phyloP scores from a whole-genome alignment of 2,797 vertebrate species.

The Arrhamphus sclerolepis region DNA sequence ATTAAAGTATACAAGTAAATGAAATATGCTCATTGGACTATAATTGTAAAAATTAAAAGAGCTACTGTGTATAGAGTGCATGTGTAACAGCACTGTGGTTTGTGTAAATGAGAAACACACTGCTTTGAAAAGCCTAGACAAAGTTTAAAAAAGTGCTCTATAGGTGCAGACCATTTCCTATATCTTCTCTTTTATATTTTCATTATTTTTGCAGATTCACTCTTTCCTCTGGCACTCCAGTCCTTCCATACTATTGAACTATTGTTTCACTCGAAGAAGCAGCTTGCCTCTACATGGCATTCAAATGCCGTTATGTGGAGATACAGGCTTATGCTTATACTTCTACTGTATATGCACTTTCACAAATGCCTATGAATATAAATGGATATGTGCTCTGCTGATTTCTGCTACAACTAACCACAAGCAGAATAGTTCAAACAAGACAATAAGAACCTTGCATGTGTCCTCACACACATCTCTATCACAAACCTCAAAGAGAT shows the following conservation, averaged over 20 bases:
- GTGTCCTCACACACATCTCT: conserved; percentile 27
- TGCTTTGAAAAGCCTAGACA: no score
- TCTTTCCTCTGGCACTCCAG: not conserved
- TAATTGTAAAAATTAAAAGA: no score
- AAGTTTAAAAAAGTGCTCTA: no score
- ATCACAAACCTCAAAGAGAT: conserved; percentile 46
- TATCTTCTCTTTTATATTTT: not conserved
- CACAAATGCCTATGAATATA: no score
- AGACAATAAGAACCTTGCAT: conserved; percentile 21
- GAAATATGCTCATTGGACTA: no score
- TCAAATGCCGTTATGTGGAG: not conserved
- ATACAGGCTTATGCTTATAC: not conserved
- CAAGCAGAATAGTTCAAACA: conserved; percentile 11
- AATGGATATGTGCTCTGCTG: conserved; percentile 18
- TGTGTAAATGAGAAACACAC: no score
- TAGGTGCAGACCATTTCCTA: no score
- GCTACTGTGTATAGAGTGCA: no score
- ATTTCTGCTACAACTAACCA: conserved; percentile 16
- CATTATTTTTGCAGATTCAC: not conserved
- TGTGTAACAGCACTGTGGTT: no score
- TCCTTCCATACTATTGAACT: not conserved
- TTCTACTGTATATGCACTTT: no score
- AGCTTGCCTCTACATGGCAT: not conserved
- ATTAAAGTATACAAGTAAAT: no score
- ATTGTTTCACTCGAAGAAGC: conserved; percentile 22